These are phyloP conservation scores for Laothoe populi DNA, from an alignment of 2,888 invertebrate species.

Conservation along the genomic window DNA sequence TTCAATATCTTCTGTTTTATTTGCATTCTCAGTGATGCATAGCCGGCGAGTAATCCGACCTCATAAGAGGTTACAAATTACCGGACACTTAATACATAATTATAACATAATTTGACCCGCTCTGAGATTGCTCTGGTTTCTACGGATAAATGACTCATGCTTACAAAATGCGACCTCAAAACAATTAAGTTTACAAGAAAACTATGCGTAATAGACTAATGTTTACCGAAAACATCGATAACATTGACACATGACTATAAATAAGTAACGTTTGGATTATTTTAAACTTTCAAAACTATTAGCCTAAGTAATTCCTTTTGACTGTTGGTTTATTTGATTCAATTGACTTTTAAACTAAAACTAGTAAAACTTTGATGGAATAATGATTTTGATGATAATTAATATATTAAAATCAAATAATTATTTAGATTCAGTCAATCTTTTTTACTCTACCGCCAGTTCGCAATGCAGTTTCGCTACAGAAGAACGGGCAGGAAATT, in stretches of 20 bases:
- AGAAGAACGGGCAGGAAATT: too few species aligned
- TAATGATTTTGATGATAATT: not conserved
- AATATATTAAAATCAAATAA: not conserved
- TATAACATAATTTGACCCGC: slow-evolving; percentile 12
- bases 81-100: not conserved
- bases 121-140: slow-evolving; percentile 9
- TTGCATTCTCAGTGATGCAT: not conserved
- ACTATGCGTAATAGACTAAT: slow-evolving; percentile 38
- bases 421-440: not conserved
- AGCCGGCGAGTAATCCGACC: not conserved
- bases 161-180: slow-evolving; percentile 3
- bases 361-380: not conserved
- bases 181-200: slow-evolving; percentile 36
- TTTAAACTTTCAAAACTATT: not conserved
- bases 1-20: not conserved
- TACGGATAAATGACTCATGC: slow-evolving; percentile 8
- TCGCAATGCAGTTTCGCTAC: too few species aligned
- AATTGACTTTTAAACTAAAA: not conserved
- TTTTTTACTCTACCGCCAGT: too few species aligned
- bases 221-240: slow-evolving; percentile 9
- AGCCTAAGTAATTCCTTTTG: not conserved
- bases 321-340: too few species aligned
- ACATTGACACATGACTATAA: slow-evolving; percentile 4
- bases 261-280: not conserved
- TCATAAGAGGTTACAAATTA: slow-evolving; percentile 1